These are phyloP conservation scores for Brachyptera risi DNA, from an alignment of 2,888 invertebrate species.

Conservation along the genomic window DNA sequence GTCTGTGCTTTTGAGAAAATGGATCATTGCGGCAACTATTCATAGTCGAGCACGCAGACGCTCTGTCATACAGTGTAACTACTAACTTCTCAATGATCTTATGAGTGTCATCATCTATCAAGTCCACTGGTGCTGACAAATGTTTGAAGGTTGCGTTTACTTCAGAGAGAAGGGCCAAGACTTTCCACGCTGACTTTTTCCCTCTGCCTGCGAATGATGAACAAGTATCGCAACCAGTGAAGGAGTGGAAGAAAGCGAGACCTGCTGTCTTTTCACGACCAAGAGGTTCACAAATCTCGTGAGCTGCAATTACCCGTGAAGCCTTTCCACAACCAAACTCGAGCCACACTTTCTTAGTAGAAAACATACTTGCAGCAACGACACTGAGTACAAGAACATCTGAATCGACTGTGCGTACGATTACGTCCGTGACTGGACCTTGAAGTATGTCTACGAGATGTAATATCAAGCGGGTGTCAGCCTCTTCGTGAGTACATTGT, in stretches of 20 bases:
- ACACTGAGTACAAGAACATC: conserved; percentile 8
- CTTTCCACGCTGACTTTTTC: conserved; percentile 25
- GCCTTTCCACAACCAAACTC: background rate
- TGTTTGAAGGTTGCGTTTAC: conserved; percentile 9
- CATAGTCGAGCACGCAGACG: no score
- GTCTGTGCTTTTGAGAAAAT: no score
- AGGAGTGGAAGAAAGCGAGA: conserved; percentile 24
- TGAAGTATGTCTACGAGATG: background rate
- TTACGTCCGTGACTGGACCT: background rate
- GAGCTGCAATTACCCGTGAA: background rate
- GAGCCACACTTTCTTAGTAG: background rate
- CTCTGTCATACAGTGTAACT: no score
- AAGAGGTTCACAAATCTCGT: background rate
- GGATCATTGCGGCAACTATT: no score
- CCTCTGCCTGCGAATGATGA: conserved; percentile 24
- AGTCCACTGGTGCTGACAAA: no score
- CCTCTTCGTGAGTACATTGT: conserved; percentile 12
- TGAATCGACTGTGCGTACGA: conserved; percentile 4
- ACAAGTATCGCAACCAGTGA: conserved; percentile 29
- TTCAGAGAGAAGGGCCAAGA: conserved; percentile 16
- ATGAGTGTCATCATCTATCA: no score
- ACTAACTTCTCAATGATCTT: no score
- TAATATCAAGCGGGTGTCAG: conserved; percentile 5
- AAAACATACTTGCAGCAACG: conserved; percentile 7
- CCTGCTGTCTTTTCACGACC: conserved; percentile 22